These are phyloP conservation scores for Leptodactylus fuscus DNA, from an alignment of 2,113 vertebrate species.

Conservation along the genomic window DNA sequence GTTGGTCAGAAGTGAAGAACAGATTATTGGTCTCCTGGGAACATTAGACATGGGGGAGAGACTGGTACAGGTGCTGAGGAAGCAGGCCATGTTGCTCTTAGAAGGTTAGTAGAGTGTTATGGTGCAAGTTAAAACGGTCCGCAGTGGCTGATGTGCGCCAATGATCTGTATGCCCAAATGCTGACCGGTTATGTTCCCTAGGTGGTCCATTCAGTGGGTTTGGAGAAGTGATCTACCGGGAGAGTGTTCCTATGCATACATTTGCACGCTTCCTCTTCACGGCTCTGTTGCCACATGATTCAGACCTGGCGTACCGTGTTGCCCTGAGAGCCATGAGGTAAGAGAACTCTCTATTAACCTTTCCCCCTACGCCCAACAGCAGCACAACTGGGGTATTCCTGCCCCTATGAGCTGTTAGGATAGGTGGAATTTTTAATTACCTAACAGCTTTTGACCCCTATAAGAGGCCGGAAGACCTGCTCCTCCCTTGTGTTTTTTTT, in stretches of 20 bases:
- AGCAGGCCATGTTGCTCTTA: conserved; percentile 69
- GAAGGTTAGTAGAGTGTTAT: conserved; percentile 65
- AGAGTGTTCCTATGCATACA: conserved; percentile 75
- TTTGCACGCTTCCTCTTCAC: conserved; percentile 74
- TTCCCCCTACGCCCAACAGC: too few relatives aligned
- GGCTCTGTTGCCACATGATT: conserved; percentile 70
- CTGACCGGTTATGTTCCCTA: conserved; percentile 28
- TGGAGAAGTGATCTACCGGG: conserved; percentile 72
- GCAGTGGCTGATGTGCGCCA: not conserved
- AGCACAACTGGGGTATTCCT: too few relatives aligned
- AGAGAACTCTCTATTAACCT: not conserved
- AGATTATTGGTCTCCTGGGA: conserved; percentile 70
- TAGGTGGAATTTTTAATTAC: too few relatives aligned
- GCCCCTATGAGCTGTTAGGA: too few relatives aligned
- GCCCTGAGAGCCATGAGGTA: conserved; percentile 74
- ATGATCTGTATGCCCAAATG: not conserved
- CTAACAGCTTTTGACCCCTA: too few relatives aligned
- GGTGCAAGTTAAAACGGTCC: not conserved
- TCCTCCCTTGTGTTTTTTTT: too few relatives aligned
- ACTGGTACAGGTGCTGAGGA: conserved; percentile 71
- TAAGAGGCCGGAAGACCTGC: too few relatives aligned
- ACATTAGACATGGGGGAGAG: conserved; percentile 71
- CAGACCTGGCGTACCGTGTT: conserved; percentile 72
- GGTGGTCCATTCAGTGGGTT: conserved; percentile 75
- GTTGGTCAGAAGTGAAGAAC: conserved; percentile 73